Evolutionary conservation across 2,888 invertebrate genomes (phyloP), one percentile per base, ranked within the genome.

Genomic region (Oegoconia quadripuncta): DNA sequence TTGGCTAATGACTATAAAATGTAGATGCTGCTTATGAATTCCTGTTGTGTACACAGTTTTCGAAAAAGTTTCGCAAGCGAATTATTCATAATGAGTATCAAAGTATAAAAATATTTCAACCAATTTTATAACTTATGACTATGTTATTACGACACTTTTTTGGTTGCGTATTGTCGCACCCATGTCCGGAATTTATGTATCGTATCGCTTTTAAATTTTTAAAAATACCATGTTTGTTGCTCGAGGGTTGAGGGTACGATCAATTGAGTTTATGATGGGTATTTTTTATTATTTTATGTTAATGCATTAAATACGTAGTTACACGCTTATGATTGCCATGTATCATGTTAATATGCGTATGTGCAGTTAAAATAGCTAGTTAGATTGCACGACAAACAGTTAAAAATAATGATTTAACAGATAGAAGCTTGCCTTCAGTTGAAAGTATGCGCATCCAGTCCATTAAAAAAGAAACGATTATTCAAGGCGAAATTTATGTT

Each of bases 241-340:
- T 79, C 52, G 68, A 71, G 80, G 82, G 79, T 75, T 67, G 71
- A 63, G 62, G 65, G 69, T 60, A 69, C 62, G 61, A 63, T 73
- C 74, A 75, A 77, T 79, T 69, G 63, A 60, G 63, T 67, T 78
- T 77, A 80, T 75, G 70, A 76, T 74, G 70, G 74, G 63, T 73
- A 77, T 77, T 82, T 76, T 71, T 81, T 75, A 74, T 74, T 73
- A 78, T 74, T 65, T 73, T 76, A 81, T 76, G 79, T 70, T 74
- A 78, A 79, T 73, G 59, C 58, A 66, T 64, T 74, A 77, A 80
- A 76, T 74, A 67, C 59, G 70, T 64, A 72, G 71, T 64, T 71
- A 67, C 62, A 52, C 35, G 58, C 49, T 52, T 55, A 62, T 57
- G 57, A 61, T 59, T 59, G 50, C 60, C 49, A n/a, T 54, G 46